Conservation (phyloP, 2,888 invertebrate genomes). For the Dilophus febrilis region DNA sequence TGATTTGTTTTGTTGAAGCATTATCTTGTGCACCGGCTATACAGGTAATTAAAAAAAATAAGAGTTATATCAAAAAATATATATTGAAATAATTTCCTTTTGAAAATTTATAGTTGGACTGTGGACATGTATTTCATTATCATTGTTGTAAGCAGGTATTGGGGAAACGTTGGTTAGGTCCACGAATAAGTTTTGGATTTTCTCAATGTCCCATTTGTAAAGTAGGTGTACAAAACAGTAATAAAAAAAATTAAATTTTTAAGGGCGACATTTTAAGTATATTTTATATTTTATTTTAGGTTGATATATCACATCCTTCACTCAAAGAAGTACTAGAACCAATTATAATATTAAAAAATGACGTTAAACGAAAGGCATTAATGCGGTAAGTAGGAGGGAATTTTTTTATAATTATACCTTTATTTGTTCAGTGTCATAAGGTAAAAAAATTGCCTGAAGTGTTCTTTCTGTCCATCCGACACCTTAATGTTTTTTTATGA, state of each 20-base stretch:
- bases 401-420: too few species aligned
- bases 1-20: constrained; percentile 97
- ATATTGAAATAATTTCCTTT: constrained; percentile 1
- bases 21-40: constrained; percentile 88
- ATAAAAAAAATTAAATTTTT: too few species aligned
- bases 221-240: constrained; percentile 31
- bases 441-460: too few species aligned
- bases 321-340: constrained; percentile 63
- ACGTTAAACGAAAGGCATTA: constrained; percentile 81
- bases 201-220: constrained; percentile 95
- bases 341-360: constrained; percentile 65
- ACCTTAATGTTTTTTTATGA: too few species aligned
- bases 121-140: constrained; percentile 91
- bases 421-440: too few species aligned
- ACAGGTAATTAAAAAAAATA: constrained; percentile 36
- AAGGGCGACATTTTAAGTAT: background rate
- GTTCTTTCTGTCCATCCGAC: too few species aligned
- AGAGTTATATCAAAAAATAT: background rate
- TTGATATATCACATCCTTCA: constrained; percentile 67
- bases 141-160: constrained; percentile 80
- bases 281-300: constrained; percentile 27
- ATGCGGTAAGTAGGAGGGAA: constrained; percentile 65
- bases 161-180: constrained; percentile 80
- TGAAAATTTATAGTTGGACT: constrained; percentile 45
- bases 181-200: constrained; percentile 90